These are phyloP conservation scores for Vanessa cardui DNA, from an alignment of 2,888 invertebrate genomes.

Conservation along the genomic window DNA sequence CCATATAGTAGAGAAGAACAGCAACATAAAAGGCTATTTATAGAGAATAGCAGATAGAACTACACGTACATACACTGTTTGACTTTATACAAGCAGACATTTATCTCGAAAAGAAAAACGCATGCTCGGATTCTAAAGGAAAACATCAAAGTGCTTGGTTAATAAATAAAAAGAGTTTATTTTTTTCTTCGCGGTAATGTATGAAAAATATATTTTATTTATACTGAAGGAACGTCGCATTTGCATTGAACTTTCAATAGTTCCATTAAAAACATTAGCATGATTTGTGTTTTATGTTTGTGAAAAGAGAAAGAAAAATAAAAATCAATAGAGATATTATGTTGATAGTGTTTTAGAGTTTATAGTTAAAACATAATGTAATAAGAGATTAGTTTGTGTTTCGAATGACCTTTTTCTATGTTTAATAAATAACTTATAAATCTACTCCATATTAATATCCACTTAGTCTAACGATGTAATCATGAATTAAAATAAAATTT, in stretches of 20 bases:
- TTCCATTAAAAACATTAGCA: conserved; percentile 1
- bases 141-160: conserved; percentile 39
- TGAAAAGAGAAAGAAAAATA: conserved; percentile 80
- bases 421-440: no score
- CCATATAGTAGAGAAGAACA: conserved; percentile 11
- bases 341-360: not conserved
- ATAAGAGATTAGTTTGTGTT: no score
- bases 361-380: not conserved
- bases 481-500: no score
- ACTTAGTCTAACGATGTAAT: no score
- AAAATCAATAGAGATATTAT: not conserved
- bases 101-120: conserved; percentile 26
- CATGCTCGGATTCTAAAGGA: conserved; percentile 37
- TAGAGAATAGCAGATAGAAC: conserved; percentile 23
- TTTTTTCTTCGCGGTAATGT: not conserved
- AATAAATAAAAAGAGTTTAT: conserved; percentile 9
- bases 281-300: conserved; percentile 71
- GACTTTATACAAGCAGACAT: conserved; percentile 30
- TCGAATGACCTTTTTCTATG: no score
- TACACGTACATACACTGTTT: conserved; percentile 22
- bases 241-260: not conserved
- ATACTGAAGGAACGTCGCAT: not conserved
- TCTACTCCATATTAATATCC: no score
- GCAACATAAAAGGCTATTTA: conserved; percentile 31
- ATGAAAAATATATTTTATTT: not conserved